Evolutionary conservation across 2,888 invertebrate genomes (phyloP).

Genomic region (Diarsia rubi): DNA sequence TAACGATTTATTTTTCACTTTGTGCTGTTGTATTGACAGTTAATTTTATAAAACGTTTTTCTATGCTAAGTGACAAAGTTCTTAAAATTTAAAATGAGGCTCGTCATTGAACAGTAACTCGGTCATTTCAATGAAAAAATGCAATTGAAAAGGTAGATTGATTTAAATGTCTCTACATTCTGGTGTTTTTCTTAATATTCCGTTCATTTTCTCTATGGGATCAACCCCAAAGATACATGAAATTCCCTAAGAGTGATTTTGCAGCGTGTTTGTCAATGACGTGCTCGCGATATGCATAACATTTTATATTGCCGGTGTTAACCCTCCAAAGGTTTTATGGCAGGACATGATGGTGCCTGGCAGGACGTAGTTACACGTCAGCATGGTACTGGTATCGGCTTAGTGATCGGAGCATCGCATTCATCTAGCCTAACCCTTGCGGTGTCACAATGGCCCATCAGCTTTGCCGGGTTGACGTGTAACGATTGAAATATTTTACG

Average conservation of each 20-base stretch:
- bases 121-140: not conserved
- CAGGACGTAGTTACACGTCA: constrained; percentile 79
- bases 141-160: constrained; percentile 1
- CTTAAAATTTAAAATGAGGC: constrained; percentile 1
- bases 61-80: constrained; percentile 1
- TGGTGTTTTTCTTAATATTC: not conserved
- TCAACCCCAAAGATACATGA: not conserved
- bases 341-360: constrained; percentile 57
- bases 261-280: constrained; percentile 7
- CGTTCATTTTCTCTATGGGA: not conserved
- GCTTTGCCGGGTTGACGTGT: constrained; percentile 74
- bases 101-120: constrained; percentile 6
- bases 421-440: constrained; percentile 85
- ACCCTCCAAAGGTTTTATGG: constrained; percentile 59
- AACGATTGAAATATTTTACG: constrained; percentile 82
- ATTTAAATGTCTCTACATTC: not conserved
- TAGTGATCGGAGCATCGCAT: constrained; percentile 79
- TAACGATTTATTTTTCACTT: constrained; percentile 50
- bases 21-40: constrained; percentile 22
- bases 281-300: constrained; percentile 38
- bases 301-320: constrained; percentile 57
- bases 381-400: constrained; percentile 78
- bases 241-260: constrained; percentile 16
- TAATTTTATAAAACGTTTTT: constrained; percentile 35
- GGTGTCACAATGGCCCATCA: constrained; percentile 81